Evolutionary conservation across 2,888 invertebrate species (phyloP), one percentile per base, ranked within the genome.

Genomic region (Germaria angustata): DNA sequence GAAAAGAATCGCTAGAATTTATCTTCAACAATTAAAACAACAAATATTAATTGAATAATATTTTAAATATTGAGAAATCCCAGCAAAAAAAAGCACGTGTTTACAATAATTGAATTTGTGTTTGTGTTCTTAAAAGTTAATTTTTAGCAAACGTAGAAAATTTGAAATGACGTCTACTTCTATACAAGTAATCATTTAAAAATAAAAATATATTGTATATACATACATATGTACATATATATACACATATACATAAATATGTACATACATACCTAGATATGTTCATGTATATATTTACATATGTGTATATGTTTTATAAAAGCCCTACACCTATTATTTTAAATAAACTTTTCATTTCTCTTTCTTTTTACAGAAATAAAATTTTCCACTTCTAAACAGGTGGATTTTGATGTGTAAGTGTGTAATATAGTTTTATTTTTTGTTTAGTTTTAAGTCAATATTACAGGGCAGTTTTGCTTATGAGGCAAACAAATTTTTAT

Each of bases 381-480:
- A 57, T 72, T 79, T 79, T 79, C 72, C 72, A 49, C 49, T 72
- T 49, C 22, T 49, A n/a, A 65, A 24, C 28, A 66, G 66, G 66
- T 20, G 28, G 9, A 15, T 46, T 13, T 15, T 4, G 24, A 39
- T 36, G 46, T 49, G 44, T 66, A 20, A 63, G 49, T 49, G 20
- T 46, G 17, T n/a, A 34, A 36, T 20, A 13, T 22, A 57, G 1
- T 34, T 17, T 9, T 57, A 5, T 17, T 8, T 36, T 17, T 8
- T 36, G 0, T 57, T 36, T n/a, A 39, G 4, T 22, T 28, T 20
- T 6, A 36, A 34, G 7, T 46, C 55, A 55, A 55, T 11, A 55
- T 55, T 65, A 24, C 44, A n/a, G 9, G n/a, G 44, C 34, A 39
- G n/a, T 73, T 46, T 55, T 32, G 22, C 2, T 46, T 39, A 57